Percentiles rank a stretch among this genome's conserved stretches.
Evolutionary conservation across 1,140 invertebrate genomes (phyloP).

Genomic region (Orchestia grillus): DNA sequence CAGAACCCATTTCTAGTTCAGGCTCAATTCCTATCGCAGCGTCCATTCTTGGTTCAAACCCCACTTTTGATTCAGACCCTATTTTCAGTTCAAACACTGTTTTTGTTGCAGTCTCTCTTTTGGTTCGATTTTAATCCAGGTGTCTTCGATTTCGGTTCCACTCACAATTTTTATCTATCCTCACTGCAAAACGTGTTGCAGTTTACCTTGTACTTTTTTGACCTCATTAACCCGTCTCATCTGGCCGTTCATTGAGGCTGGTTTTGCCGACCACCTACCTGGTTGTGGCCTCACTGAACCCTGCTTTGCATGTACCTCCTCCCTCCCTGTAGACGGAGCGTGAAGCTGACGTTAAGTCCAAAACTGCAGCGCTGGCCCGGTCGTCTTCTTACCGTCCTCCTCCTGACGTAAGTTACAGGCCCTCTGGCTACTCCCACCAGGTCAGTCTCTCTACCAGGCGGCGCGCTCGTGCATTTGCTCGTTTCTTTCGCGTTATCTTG

Average conservation of each 20-base stretch:
- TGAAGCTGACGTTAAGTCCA: conserved; percentile 22
- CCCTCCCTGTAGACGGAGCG: conserved; percentile 27
- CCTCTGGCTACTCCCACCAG: neutral
- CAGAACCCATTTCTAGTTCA: neutral
- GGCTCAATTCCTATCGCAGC: neutral
- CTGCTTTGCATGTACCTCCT: conserved; percentile 41
- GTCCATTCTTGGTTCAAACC: neutral
- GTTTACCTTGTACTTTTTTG: neutral
- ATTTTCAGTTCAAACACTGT: neutral
- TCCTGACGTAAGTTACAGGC: conserved; percentile 6
- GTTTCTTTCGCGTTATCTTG: neutral
- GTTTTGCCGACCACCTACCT: neutral
- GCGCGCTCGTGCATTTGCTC: neutral
- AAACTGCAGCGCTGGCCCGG: neutral
- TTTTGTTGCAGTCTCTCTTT: neutral
- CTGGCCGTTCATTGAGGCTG: neutral
- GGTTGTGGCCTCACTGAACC: neutral
- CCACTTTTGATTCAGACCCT: neutral
- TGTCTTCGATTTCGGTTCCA: neutral
- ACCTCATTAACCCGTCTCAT: neutral
- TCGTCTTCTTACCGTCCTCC: conserved; percentile 18
- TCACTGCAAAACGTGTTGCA: neutral
- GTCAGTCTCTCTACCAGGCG: neutral
- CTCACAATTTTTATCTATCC: neutral
- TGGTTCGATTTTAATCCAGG: neutral